Evolutionary conservation across 2,888 invertebrate species (phyloP).

Genomic region (Chalcosyrphus nemorum): DNA sequence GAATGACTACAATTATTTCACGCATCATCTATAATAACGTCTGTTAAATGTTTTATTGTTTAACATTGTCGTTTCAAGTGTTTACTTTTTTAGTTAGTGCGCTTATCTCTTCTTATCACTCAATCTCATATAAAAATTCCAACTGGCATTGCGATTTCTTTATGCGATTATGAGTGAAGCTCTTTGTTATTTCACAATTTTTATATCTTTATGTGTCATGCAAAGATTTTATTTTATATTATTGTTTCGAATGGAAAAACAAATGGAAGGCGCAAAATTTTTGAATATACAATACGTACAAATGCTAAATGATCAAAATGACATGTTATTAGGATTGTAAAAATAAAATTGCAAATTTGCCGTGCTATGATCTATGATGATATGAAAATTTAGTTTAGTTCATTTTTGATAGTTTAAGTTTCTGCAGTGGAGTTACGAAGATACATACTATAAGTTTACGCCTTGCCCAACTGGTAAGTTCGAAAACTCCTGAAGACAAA

Average conservation of each 20-base stretch:
- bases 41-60: neutral
- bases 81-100: neutral
- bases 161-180: neutral
- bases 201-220: neutral
- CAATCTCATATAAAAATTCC: neutral
- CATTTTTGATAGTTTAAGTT: too few relatives aligned
- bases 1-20: neutral
- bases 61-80: neutral
- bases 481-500: too few relatives aligned
- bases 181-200: constrained; percentile 1
- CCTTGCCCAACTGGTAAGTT: too few relatives aligned
- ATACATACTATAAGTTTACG: too few relatives aligned
- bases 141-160: neutral
- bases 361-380: too few relatives aligned
- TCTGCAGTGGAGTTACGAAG: too few relatives aligned
- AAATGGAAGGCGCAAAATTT: neutral
- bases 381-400: too few relatives aligned
- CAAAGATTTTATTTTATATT: neutral
- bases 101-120: constrained; percentile 3
- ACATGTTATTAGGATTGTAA: too few relatives aligned
- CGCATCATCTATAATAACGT: neutral
- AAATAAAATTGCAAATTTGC: too few relatives aligned
- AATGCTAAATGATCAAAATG: too few relatives aligned
- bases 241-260: too few relatives aligned
- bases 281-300: too few relatives aligned